A percentile compares a stretch with the other conserved stretches of the same genome.
phyloP scores from a whole-genome alignment of 2,888 invertebrate genomes.

The Congeria kusceri region DNA sequence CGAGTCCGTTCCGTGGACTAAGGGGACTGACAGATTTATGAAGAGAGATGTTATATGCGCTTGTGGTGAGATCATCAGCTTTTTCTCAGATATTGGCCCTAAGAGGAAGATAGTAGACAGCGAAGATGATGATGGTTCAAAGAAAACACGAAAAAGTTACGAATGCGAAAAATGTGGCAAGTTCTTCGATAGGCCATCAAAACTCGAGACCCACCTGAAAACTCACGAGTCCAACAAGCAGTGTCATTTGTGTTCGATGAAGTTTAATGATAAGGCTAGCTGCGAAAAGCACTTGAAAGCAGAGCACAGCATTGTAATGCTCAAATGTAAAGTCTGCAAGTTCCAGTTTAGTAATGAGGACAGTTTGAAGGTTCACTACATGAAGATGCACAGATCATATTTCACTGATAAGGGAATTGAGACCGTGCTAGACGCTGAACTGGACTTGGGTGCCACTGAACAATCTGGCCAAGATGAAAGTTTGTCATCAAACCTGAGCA shows the following conservation, averaged over 20 bases:
- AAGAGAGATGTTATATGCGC: conserved; percentile 1
- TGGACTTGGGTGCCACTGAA: too few relatives aligned
- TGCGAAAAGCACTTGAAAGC: neutral
- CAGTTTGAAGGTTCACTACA: neutral
- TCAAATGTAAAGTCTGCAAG: conserved; percentile 5
- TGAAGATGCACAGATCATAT: neutral
- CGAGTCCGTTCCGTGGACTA: conserved; percentile 22
- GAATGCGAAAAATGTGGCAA: conserved; percentile 6
- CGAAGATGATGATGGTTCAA: neutral
- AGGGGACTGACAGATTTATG: neutral
- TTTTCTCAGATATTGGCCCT: neutral
- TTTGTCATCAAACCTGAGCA: too few relatives aligned
- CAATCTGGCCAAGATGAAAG: too few relatives aligned
- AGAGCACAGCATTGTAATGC: neutral
- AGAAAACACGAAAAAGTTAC: neutral
- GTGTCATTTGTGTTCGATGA: neutral
- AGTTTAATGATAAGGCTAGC: neutral
- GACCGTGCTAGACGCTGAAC: too few relatives aligned
- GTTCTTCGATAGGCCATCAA: neutral
- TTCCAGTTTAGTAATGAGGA: neutral
- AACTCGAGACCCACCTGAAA: neutral
- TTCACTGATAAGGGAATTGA: too few relatives aligned
- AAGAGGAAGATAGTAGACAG: neutral
- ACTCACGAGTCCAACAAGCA: neutral
- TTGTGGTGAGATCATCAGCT: conserved; percentile 2